A percentile compares a stretch with the other conserved stretches of the same genome.
Conservation (phyloP, 1,140 invertebrate species). For the Manduca sexta region DNA sequence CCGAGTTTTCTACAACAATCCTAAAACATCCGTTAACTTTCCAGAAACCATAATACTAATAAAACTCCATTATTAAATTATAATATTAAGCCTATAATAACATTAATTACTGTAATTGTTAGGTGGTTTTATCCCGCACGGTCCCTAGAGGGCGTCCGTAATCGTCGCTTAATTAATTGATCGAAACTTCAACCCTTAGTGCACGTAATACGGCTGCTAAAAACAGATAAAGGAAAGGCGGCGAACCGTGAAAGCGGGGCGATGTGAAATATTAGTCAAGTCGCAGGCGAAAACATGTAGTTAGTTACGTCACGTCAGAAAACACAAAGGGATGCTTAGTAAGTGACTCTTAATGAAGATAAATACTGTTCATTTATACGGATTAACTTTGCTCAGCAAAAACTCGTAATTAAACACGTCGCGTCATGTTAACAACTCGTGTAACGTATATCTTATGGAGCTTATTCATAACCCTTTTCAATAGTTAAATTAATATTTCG, state of each 20-base stretch:
- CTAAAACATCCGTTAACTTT: too few species aligned
- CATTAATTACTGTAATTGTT: constrained; percentile 59
- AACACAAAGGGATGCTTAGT: constrained; percentile 67
- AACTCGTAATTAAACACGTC: constrained; percentile 31
- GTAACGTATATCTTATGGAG: too few species aligned
- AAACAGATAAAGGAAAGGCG: constrained; percentile 63
- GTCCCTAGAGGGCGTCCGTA: constrained; percentile 41
- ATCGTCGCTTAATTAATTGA: constrained; percentile 70
- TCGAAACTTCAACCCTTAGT: constrained; percentile 64
- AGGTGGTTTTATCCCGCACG: constrained; percentile 35
- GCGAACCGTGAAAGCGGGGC: constrained; percentile 57
- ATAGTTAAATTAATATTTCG: neutral
- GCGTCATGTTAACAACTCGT: constrained; percentile 22
- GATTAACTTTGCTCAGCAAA: constrained; percentile 35
- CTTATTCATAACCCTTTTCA: neutral
- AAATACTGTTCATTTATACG: constrained; percentile 68
- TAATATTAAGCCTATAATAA: constrained; percentile 44
- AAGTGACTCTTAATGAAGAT: constrained; percentile 69
- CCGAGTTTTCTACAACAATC: too few species aligned
- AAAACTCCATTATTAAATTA: constrained; percentile 53
- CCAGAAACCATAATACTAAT: neutral
- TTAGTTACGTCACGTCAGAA: constrained; percentile 57
- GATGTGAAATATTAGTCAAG: constrained; percentile 69
- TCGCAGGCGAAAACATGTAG: constrained; percentile 62
- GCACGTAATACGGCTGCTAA: constrained; percentile 64